Percentiles rank a stretch among this genome's conserved stretches.
These are phyloP conservation scores for Rhagologus leucostigma DNA, from an alignment of 2,113 vertebrate species.

Conservation along the genomic window DNA sequence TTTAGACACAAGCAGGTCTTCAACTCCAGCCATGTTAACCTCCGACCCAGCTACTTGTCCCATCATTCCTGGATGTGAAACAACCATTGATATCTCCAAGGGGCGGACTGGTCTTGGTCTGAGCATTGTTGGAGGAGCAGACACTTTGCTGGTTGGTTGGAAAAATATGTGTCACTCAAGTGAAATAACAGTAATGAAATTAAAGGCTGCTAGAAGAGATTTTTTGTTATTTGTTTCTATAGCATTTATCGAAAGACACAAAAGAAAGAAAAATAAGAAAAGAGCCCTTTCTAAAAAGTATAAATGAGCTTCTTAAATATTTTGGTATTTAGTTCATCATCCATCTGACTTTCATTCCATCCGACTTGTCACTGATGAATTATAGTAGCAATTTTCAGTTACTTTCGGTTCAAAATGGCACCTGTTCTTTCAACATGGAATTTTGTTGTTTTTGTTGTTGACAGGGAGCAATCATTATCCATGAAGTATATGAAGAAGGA, in stretches of 20 bases:
- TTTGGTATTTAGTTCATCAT: not conserved
- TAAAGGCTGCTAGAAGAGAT: not conserved
- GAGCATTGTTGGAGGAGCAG: constrained; percentile 95
- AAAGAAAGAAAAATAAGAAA: not conserved
- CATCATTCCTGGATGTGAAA: constrained; percentile 96
- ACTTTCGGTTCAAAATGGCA: not conserved
- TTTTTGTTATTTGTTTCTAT: not conserved
- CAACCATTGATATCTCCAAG: constrained; percentile 96
- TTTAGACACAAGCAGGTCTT: constrained; percentile 85
- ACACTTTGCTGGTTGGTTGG: constrained; percentile 89
- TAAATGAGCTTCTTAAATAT: not conserved
- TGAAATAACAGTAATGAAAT: not conserved
- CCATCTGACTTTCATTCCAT: not conserved
- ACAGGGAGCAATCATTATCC: constrained; percentile 96
- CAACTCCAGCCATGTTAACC: constrained; percentile 82
- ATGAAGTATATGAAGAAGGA: constrained; percentile 97
- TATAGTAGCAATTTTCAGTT: not conserved
- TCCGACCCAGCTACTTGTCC: constrained; percentile 91
- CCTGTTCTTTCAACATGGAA: not conserved
- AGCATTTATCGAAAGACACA: not conserved
- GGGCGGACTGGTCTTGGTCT: constrained; percentile 92
- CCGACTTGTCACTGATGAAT: not conserved
- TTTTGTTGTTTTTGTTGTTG: not conserved
- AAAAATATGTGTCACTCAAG: not conserved
- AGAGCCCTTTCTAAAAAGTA: not conserved